phyloP scores from a whole-genome alignment of 1,140 invertebrate species.

The Rhopalosiphum maidis region DNA sequence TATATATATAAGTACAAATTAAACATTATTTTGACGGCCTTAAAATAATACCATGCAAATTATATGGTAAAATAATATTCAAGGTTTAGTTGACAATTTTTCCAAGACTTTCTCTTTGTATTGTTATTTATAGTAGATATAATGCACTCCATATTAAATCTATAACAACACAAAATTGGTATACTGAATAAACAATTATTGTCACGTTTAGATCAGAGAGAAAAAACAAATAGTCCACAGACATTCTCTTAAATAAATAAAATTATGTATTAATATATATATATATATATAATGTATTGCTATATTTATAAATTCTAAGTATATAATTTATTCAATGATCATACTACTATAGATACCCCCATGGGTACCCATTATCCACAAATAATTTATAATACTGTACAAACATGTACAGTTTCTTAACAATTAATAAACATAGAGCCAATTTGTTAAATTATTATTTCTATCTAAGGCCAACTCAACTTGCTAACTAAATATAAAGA shows the following conservation, averaged over 20 bases:
- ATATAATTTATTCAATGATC: background rate
- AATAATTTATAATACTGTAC: background rate
- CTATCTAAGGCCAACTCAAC: background rate
- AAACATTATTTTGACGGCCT: background rate
- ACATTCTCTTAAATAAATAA: background rate
- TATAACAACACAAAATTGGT: background rate
- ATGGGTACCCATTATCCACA: background rate
- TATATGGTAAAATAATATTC: background rate
- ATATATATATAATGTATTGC: no score
- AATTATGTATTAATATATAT: background rate
- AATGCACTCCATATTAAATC: background rate
- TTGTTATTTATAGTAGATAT: background rate
- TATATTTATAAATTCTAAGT: background rate
- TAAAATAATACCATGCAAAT: background rate
- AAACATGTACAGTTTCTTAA: background rate
- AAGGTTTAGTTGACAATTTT: background rate
- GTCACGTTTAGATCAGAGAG: background rate
- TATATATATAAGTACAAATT: background rate
- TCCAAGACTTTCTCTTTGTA: background rate
- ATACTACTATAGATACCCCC: background rate
- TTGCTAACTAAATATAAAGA: background rate
- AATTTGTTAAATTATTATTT: slow-evolving; percentile 12
- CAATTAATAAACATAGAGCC: background rate
- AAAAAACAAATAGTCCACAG: background rate
- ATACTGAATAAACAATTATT: background rate